Percentiles rank a stretch among this genome's conserved stretches.
phyloP scores from a whole-genome alignment of 2,888 invertebrate species.

The Hypomecis punctinalis region DNA sequence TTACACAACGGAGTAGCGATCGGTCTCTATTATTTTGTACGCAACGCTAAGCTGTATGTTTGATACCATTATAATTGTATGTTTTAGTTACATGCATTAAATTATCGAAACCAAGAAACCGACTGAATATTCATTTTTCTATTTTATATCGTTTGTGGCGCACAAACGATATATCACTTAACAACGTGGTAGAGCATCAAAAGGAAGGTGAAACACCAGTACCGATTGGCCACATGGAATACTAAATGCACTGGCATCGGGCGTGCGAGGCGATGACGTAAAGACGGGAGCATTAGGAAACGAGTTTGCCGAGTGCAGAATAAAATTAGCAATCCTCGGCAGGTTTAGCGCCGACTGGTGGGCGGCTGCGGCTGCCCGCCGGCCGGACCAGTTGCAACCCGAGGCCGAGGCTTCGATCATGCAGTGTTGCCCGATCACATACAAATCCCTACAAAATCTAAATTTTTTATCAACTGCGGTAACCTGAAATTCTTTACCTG shows the following conservation, averaged over 20 bases:
- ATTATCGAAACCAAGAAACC: constrained; percentile 21
- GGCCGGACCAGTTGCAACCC: constrained; percentile 35
- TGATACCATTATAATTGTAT: constrained; percentile 19
- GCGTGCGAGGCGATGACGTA: constrained; percentile 47
- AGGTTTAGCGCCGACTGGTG: constrained; percentile 72
- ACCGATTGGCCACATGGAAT: constrained; percentile 29
- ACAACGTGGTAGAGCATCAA: constrained; percentile 1
- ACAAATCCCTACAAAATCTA: background rate
- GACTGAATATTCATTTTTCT: constrained; percentile 22
- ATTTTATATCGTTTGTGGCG: constrained; percentile 1
- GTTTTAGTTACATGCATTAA: constrained; percentile 20
- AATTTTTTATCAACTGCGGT: too few relatives aligned
- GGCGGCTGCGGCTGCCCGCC: constrained; percentile 59
- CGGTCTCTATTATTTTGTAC: constrained; percentile 24
- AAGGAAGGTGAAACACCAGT: constrained; percentile 26
- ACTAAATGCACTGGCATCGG: constrained; percentile 34
- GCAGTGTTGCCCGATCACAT: constrained; percentile 24
- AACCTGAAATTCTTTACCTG: too few relatives aligned
- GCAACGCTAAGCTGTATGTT: constrained; percentile 11
- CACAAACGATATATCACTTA: background rate
- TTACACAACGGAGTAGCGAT: constrained; percentile 28
- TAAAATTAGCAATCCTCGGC: constrained; percentile 71
- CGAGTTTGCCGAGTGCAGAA: constrained; percentile 72
- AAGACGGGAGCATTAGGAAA: constrained; percentile 63
- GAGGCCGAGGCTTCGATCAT: constrained; percentile 21